Evolutionary conservation across 1,140 invertebrate species (phyloP).

Genomic region (Hesperophylax magnus): DNA sequence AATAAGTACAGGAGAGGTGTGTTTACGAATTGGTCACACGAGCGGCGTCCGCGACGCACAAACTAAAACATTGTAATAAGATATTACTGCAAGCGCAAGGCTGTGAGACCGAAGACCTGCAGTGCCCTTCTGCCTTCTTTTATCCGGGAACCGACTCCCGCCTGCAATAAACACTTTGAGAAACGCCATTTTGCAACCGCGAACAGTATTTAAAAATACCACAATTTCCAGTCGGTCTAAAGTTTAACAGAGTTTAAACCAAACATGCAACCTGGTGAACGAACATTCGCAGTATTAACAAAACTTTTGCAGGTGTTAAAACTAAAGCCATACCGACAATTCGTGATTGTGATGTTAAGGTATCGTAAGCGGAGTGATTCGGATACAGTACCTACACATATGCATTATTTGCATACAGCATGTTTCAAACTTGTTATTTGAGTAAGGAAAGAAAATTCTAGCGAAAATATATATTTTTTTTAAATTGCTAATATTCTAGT

Average conservation of each 20-base stretch:
- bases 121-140: slow-evolving; percentile 19
- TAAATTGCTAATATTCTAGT: too few relatives aligned
- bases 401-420: too few relatives aligned
- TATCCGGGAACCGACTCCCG: not conserved
- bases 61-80: slow-evolving; percentile 55
- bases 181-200: slow-evolving; percentile 19
- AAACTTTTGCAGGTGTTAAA: not conserved
- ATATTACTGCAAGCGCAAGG: slow-evolving; percentile 10
- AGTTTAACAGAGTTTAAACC: slow-evolving; percentile 28
- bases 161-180: slow-evolving; percentile 5
- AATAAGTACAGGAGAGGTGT: slow-evolving; percentile 39
- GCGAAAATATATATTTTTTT: too few relatives aligned
- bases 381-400: too few relatives aligned
- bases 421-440: too few relatives aligned
- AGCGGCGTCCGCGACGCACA: slow-evolving; percentile 44
- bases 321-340: too few relatives aligned
- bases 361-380: too few relatives aligned
- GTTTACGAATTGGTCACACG: slow-evolving; percentile 54
- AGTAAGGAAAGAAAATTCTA: too few relatives aligned
- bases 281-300: not conserved
- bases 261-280: slow-evolving; percentile 4
- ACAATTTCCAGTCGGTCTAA: not conserved
- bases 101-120: not conserved
- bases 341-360: too few relatives aligned
- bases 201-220: slow-evolving; percentile 33